Evolutionary conservation across 2,113 vertebrate genomes (phyloP).

Genomic region (Caranx melampygus): DNA sequence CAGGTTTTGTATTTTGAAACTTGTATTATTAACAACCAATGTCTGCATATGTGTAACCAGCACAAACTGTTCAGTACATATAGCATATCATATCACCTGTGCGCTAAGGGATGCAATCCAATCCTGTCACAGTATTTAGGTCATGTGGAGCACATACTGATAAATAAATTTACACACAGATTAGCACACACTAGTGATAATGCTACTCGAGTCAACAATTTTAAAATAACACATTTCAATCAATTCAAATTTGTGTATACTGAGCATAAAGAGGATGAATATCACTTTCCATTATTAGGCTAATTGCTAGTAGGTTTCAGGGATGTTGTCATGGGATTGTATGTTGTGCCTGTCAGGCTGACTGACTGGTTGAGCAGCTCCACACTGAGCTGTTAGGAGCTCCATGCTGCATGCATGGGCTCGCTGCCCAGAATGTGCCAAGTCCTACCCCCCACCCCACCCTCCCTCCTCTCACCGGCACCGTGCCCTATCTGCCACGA

Average conservation of each 20-base stretch:
- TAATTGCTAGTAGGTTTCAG: slow-evolving; percentile 24
- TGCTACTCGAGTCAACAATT: background rate
- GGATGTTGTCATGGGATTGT: slow-evolving; percentile 22
- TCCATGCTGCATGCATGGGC: slow-evolving; percentile 58
- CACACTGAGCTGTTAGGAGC: slow-evolving; percentile 39
- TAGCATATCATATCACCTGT: no score
- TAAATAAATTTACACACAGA: background rate
- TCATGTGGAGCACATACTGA: background rate
- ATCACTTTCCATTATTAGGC: slow-evolving; percentile 8
- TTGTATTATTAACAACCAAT: no score
- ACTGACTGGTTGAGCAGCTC: slow-evolving; percentile 40
- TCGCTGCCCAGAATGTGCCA: slow-evolving; percentile 73
- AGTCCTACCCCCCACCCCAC: slow-evolving; percentile 22
- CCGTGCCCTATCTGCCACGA: slow-evolving; percentile 68
- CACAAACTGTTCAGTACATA: no score
- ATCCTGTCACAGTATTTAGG: background rate
- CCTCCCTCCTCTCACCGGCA: slow-evolving; percentile 37
- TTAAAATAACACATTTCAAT: background rate
- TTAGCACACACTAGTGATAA: background rate
- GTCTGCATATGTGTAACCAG: no score
- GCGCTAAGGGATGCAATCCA: no score
- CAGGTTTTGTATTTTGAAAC: no score
- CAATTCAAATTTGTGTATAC: background rate
- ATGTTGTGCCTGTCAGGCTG: slow-evolving; percentile 26
- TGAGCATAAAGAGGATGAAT: background rate